A percentile compares a stretch with the other conserved stretches of the same genome.
These are phyloP conservation scores for Cinclus cinclus DNA, from an alignment of 2,113 vertebrate genomes.

Conservation along the genomic window DNA sequence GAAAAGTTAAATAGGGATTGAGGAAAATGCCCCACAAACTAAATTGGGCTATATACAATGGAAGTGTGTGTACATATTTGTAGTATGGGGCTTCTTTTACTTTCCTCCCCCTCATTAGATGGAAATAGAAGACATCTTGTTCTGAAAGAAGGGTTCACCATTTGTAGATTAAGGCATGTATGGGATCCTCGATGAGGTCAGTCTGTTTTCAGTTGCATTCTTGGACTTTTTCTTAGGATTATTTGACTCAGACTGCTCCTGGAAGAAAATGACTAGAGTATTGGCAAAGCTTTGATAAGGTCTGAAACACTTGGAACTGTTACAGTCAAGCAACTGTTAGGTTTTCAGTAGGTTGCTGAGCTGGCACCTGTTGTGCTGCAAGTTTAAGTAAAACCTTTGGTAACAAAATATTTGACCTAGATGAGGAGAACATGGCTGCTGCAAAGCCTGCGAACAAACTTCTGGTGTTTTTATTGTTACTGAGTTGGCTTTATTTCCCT, in stretches of 20 bases:
- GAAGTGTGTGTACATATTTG: neutral
- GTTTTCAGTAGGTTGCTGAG: neutral
- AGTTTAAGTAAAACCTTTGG: neutral
- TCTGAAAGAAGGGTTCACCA: neutral
- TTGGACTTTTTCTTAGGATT: neutral
- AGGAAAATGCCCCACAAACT: neutral
- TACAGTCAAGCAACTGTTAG: neutral
- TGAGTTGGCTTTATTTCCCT: neutral
- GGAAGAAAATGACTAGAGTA: neutral
- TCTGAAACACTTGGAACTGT: neutral
- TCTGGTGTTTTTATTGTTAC: neutral
- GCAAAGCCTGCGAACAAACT: neutral
- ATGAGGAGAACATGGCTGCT: neutral
- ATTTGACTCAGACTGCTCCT: neutral
- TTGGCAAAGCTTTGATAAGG: neutral
- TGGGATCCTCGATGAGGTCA: neutral
- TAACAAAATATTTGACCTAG: neutral
- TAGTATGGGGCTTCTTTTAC: neutral
- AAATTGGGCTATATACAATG: neutral
- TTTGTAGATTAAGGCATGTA: neutral
- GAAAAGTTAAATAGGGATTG: neutral
- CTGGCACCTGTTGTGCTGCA: neutral
- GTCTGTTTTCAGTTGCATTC: neutral
- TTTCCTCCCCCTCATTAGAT: too few relatives aligned
- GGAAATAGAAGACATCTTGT: neutral